Conservation (phyloP, 2,797 vertebrate species). For the Chromobotia macracanthus region DNA sequence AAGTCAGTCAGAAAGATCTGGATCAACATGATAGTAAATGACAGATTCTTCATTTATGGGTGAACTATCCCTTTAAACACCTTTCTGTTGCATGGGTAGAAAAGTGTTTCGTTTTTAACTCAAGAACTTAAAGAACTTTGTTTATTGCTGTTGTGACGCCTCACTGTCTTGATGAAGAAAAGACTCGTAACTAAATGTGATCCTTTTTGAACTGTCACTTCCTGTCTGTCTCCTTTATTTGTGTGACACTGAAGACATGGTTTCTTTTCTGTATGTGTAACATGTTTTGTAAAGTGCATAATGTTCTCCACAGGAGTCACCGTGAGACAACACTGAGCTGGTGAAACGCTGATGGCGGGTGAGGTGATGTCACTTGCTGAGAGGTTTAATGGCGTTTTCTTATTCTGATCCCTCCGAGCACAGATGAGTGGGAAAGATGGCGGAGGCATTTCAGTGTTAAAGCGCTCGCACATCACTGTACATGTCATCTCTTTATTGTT, state of each 20-base stretch:
- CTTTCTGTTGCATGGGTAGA: too few relatives aligned
- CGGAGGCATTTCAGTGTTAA: slow-evolving; percentile 50
- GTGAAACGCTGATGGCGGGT: neutral
- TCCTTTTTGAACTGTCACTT: too few relatives aligned
- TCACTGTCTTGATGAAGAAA: too few relatives aligned
- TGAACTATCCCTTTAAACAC: too few relatives aligned
- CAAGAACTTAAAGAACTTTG: too few relatives aligned
- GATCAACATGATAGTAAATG: neutral
- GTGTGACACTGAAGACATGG: neutral
- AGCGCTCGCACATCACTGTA: slow-evolving; percentile 50
- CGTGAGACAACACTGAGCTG: too few relatives aligned
- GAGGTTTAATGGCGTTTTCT: slow-evolving; percentile 32
- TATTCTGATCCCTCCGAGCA: slow-evolving; percentile 25
- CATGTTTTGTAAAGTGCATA: too few relatives aligned
- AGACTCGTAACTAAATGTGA: too few relatives aligned
- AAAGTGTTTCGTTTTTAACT: too few relatives aligned
- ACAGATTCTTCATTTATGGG: neutral
- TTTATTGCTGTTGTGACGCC: too few relatives aligned
- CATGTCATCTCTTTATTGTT: too few relatives aligned
- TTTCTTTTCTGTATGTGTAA: neutral
- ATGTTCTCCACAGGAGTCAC: too few relatives aligned
- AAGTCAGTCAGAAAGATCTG: neutral
- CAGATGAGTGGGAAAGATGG: slow-evolving; percentile 53
- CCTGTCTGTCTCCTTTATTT: slow-evolving; percentile 32
- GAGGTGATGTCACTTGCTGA: slow-evolving; percentile 13